Evolutionary conservation across 2,888 invertebrate species (phyloP), one percentile per base, ranked within the genome.

Genomic region (Ferrisia virgata): DNA sequence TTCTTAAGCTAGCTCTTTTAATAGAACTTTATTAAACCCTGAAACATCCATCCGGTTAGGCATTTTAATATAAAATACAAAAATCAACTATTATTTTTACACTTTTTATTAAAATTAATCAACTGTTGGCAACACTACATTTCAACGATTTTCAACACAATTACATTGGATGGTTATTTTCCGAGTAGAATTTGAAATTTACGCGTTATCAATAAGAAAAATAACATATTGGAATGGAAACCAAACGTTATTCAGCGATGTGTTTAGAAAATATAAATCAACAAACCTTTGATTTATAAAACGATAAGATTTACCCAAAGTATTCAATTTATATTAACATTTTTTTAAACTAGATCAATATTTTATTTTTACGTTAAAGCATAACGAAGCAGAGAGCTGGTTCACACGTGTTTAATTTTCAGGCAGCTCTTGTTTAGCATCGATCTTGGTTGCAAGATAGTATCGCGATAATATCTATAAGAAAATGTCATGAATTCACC

Each of bases 271-370:
- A n/a, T 28, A 28, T 11, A 11, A 28, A 28, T 28, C 28, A 11
- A 2, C 25, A 11, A 64, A 64, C 18, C 28, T 8, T 64, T 28
- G 58, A 64, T 64, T 64, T 64, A 64, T 64, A 64, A 64, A 64
- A 64, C 58, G 58, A 58, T 58, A 79, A 79, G 79, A 4, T 79
- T n/a, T 40, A 13, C 13, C 6, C 0, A 79, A 40, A 79, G 11
- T 40, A 40, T 79, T 79, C 79, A 79, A 79, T 79, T 79, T 79
- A 79, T 79, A 79, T 40, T 25, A 25, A 40, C 25, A 39, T 79
- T 15, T 18, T 40, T 25, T 40, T 36, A 43, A 76, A 33, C 33
- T 43, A 40, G 43, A 40, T 79, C 40, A 40, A 79, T 79, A 40
- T 79, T 79, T 79, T 9, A 40, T 36, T 18, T 79, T 43, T 39